Percentiles rank a stretch among this genome's conserved stretches.
phyloP scores from a whole-genome alignment of 2,113 vertebrate genomes.

The Rhinopomastus cyanomelas region DNA sequence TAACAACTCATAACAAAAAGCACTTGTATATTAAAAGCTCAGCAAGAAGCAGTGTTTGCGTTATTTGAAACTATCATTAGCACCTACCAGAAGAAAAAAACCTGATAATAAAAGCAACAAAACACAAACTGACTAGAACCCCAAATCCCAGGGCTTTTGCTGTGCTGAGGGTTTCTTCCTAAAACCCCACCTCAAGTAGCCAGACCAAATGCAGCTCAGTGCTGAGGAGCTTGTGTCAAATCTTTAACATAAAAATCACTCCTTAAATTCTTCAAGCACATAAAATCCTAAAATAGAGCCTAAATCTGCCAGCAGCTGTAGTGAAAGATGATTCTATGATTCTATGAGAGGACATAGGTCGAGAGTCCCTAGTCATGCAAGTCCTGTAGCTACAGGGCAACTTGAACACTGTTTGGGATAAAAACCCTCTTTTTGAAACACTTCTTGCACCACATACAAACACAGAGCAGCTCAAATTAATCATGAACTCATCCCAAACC shows the following conservation, averaged over 20 bases:
- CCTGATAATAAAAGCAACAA: not conserved
- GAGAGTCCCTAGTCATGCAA: fast-evolving
- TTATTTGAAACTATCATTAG: not conserved
- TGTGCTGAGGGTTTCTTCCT: not conserved
- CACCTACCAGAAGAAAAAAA: not conserved
- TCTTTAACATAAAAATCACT: not conserved
- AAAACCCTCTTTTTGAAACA: not conserved
- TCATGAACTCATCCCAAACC: not conserved
- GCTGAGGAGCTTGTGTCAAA: not conserved
- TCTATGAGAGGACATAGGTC: fast-evolving
- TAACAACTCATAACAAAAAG: not conserved
- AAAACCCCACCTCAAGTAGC: fast-evolving
- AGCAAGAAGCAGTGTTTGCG: not conserved
- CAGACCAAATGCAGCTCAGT: not conserved
- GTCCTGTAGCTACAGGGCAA: not conserved
- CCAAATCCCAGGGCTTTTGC: not conserved
- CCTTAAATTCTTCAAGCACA: not conserved
- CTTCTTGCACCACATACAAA: not conserved
- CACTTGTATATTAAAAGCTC: not conserved
- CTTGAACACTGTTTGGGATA: not conserved
- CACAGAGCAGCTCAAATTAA: not conserved
- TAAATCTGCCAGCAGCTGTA: not conserved
- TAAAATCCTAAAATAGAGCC: not conserved
- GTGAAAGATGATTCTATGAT: too few relatives aligned
- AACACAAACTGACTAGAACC: too few relatives aligned